Base-by-base conservation (phyloP, 53 echinoderm and acorn worm species). In the Echinarachnius parma region DNA sequence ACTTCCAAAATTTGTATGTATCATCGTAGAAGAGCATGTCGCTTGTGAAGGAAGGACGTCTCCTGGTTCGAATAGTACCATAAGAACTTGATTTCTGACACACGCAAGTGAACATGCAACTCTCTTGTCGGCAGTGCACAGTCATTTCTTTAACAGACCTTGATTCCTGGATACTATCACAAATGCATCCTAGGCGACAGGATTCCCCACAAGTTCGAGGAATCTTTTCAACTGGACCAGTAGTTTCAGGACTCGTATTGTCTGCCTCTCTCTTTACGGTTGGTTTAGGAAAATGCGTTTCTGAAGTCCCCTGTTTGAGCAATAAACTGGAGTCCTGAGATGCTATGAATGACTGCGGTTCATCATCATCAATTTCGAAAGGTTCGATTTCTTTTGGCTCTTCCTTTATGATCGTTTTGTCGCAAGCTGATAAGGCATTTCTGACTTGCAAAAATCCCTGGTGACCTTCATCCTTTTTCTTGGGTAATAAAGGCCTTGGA, bases 1-100 rank as follows among this genome's bases (percentile, higher is more conserved):
- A n/a, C 23, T 11, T 53, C 70, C 70, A 53, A 23, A 34, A 31
- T 36, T 70, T 70, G 70, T 53, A 53, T 2, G 70, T 24, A 16
- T 62, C 89, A 69, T 86, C 93, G 58, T 92, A 92, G 48, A 92
- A 89, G 4, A 85, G 69, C 93, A 92, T 89, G 18, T 82, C 89
- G 15, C 48, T 35, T 35, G 78, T 72, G 27, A 85, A 85, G 11
- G 70, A 61, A 16, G 88, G 81, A 5, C 86, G 93, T 66, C 89
- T 82, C 58, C 88, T 80, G 42, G 13, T 21, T 10, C 31, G 14
- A 14, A 50, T 4, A 4, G 52, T 10, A 50, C 42, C 42, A 39
- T 18, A 31, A 16, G 34, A 14, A 15, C 27, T 22, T 4, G 1
- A 33, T 22, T 49, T 31, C 16, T 49, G 61, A 31, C 95, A 95